Conservation (phyloP, 1,140 invertebrate species). For the Sinella curviseta region DNA sequence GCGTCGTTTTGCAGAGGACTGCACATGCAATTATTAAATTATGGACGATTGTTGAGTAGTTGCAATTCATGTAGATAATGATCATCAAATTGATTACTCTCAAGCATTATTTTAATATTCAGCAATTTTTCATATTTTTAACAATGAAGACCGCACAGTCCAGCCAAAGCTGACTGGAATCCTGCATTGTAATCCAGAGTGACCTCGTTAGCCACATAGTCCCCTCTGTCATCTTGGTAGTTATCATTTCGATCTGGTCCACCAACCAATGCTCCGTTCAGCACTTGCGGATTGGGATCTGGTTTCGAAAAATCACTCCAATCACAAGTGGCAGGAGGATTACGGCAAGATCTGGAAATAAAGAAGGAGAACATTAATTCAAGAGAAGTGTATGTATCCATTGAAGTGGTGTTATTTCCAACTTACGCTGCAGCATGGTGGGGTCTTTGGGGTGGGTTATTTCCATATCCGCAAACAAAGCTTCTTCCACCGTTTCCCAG, state of each 20-base stretch:
- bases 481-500: conserved; percentile 64
- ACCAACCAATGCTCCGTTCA: conserved; percentile 62
- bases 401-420: too few relatives aligned
- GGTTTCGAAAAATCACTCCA: conserved; percentile 58
- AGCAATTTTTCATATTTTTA: background rate
- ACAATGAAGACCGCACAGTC: conserved; percentile 7
- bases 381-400: too few relatives aligned
- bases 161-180: conserved; percentile 55
- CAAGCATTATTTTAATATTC: background rate
- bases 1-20: background rate
- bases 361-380: background rate
- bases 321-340: conserved; percentile 58
- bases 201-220: conserved; percentile 63
- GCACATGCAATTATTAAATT: too few relatives aligned
- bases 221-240: conserved; percentile 59
- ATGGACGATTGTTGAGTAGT: background rate
- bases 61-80: background rate
- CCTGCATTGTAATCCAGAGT: conserved; percentile 64
- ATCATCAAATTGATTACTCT: background rate
- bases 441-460: conserved; percentile 61
- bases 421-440: conserved; percentile 53
- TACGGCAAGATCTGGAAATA: conserved; percentile 58
- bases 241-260: conserved; percentile 61
- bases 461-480: conserved; percentile 66
- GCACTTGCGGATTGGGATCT: conserved; percentile 59